Evolutionary conservation across 1,140 invertebrate species (phyloP), one percentile per base, ranked within the genome.

Genomic region (Nasonia vitripennis): DNA sequence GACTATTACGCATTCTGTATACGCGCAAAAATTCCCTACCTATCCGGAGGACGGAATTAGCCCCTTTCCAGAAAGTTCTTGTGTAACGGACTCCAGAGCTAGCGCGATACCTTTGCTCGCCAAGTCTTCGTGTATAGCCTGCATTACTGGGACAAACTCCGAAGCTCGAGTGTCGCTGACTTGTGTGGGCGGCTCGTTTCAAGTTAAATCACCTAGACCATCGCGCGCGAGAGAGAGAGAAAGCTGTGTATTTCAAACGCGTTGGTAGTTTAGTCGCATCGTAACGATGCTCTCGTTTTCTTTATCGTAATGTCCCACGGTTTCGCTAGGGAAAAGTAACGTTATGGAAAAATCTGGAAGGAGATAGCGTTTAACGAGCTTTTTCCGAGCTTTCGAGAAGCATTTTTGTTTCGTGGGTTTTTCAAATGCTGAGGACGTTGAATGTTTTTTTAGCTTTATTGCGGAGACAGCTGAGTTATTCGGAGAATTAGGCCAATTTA

Each of bases 1-100:
- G n/a, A 78, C 82, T 78, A 68, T 84, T 78, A 75, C 51, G 73
- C 78, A 74, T 79, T 31, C 37, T 34, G 27, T 17, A 12, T 41
- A 77, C 11, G 12, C 20, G 20, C n/a, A 45, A 45, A 45, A 45
- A 45, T 45, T 27, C n/a, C 45, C 5, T 55, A 14, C 67, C 68
- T 79, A n/a, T 62, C 55, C 55, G 5, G 55, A 62, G 37, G 37
- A 12, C 1, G 70, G 41, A 84, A 71, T 84, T 78, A 78, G 41
- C 71, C 51, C 71, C 51, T 51, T 51, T 62, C n/a, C 48, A 27
- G 27, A 1, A 45, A 80, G 83, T 80, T 84, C 20, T 1, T 11
- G 45, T 71, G 5, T 55, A 70, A 67, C 5, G 7, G 12, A 55
- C 31, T 31, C 31, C 2, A 20, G 23, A 5, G 45, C 41, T 11